phyloP scores from a whole-genome alignment of 2,888 invertebrate species.

The Ellobium chinense region DNA sequence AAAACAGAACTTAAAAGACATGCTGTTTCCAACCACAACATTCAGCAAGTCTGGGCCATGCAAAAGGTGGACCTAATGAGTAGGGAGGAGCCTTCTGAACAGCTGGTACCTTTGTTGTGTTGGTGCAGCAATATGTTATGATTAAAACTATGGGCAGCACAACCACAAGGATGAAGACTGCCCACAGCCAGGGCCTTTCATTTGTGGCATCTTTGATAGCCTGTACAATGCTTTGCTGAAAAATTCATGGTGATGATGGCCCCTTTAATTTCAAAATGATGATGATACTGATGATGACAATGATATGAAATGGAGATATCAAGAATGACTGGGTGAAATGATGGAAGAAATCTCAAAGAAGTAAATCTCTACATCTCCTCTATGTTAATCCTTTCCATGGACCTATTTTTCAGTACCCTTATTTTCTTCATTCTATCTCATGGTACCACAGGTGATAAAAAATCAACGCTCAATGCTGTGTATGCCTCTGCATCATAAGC shows the following conservation, averaged over 20 bases:
- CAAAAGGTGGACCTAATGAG: neutral
- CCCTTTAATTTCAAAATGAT: too few species aligned
- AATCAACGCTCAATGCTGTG: too few species aligned
- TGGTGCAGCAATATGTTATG: constrained; percentile 88
- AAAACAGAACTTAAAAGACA: neutral
- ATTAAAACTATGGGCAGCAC: constrained; percentile 88
- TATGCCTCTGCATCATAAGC: too few species aligned
- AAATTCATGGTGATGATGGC: neutral
- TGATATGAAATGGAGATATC: too few species aligned
- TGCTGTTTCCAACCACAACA: constrained; percentile 23
- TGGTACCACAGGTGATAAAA: too few species aligned
- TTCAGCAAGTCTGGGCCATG: neutral
- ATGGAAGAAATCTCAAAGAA: too few species aligned
- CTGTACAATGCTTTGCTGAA: constrained; percentile 74
- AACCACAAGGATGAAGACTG: constrained; percentile 87
- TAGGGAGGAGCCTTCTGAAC: neutral
- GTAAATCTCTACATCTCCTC: too few species aligned
- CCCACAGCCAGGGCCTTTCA: constrained; percentile 95
- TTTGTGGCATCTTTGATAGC: constrained; percentile 85
- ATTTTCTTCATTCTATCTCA: too few species aligned
- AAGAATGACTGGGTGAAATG: too few species aligned
- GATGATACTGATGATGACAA: too few species aligned
- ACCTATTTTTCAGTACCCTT: too few species aligned
- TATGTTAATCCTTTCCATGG: too few species aligned
- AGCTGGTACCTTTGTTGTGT: constrained; percentile 63